Evolutionary conservation across 1,140 invertebrate genomes (phyloP).

Genomic region (Steinernema feltiae): DNA sequence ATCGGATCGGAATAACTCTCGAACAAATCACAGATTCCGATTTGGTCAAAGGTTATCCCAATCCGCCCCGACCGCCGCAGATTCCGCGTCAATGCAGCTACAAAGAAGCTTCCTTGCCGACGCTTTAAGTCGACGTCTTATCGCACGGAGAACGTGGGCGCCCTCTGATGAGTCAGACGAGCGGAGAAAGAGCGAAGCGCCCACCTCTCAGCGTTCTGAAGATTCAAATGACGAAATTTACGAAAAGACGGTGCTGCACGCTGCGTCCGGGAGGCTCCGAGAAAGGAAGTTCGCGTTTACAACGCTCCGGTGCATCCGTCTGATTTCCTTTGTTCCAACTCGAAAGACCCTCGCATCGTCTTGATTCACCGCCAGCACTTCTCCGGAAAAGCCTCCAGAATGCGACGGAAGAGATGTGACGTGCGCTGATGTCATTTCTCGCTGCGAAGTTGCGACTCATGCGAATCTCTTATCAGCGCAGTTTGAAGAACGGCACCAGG

Average conservation of each 20-base stretch:
- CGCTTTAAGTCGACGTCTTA: neutral
- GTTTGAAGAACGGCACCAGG: no score
- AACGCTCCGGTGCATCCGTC: neutral
- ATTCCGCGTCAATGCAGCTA: no score
- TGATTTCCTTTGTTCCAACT: neutral
- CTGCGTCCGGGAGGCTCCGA: neutral
- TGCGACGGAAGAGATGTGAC: no score
- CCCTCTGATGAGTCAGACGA: neutral
- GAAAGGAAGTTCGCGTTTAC: neutral
- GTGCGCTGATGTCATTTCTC: no score
- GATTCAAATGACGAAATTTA: neutral
- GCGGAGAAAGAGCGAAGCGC: neutral
- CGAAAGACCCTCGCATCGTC: no score
- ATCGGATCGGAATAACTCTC: slow-evolving; percentile 5
- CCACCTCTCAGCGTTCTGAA: no score
- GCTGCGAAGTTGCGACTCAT: no score
- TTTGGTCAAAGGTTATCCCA: neutral
- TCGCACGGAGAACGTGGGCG: neutral
- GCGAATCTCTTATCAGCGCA: no score
- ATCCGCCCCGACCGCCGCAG: neutral
- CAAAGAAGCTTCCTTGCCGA: neutral
- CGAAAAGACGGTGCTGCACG: no score
- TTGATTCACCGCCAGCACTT: no score
- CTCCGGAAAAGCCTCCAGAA: no score
- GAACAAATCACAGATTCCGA: neutral